Base-by-base conservation (phyloP, 2,113 vertebrate species). In the Entosphenus tridentatus region DNA sequence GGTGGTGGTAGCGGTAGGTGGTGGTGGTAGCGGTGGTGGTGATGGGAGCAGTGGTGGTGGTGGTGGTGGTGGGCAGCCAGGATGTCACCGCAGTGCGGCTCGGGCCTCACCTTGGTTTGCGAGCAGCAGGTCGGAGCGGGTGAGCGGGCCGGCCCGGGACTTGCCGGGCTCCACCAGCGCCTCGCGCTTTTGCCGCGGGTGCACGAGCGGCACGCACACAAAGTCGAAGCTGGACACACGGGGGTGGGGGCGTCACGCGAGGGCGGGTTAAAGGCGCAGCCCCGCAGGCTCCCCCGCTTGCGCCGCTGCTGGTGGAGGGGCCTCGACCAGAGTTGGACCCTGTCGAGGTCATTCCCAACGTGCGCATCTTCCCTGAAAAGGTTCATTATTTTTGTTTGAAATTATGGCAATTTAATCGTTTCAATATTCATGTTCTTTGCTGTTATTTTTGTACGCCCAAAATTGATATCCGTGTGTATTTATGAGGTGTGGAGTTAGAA, bases 151-250 rank as follows among this genome's bases (percentile, higher is more conserved):
- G 1, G 78, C 71, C 57, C 87, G 76, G 59, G 77, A 73, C 74
- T 84, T 86, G 67, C 85, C 86, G 39, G 87, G 88, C 57, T 83
- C 82, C 73, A 80, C 74, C 75, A 79, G 80, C 78, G 81, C 87
- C 73, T 93, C 88, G 75, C 88, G 82, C 74, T 77, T 81, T 78
- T 87, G 88, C 70, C 88, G 82, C 56, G 87, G 84, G 73, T 93
- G 87, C 77, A 88, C 89, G 69, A 93, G 77, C 17, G 88, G 88
- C 87, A 89, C 87, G 76, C 87, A 89, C 70, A 93, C 83, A 78
- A 93, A 93, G 77, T 93, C 88, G 75, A 93, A 93, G 74, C 88
- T 90, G 76, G 1, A 68, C 65, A 74, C 72, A 72, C 59, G 72
- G 68, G 56, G 68, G 71, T 70, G 68, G 68, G 72, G 71, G 70